These are phyloP conservation scores for Mythimna impura DNA, from an alignment of 2,888 invertebrate species.

Conservation along the genomic window DNA sequence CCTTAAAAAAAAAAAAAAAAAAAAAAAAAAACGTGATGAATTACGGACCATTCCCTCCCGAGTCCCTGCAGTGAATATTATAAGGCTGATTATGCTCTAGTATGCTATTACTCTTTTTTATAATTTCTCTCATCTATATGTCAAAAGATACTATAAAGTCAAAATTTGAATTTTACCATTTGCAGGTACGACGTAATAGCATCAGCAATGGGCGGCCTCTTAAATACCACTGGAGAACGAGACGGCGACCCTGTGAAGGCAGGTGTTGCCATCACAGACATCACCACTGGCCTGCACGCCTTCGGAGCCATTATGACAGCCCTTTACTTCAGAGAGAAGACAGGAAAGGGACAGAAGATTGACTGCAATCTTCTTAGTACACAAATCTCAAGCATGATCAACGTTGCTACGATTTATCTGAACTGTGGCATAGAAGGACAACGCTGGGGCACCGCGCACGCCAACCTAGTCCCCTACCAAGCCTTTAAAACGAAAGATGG, in stretches of 20 bases:
- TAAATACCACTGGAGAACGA: constrained; percentile 96
- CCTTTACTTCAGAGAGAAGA: constrained; percentile 93
- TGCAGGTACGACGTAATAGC: constrained; percentile 97
- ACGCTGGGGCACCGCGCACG: constrained; percentile 98
- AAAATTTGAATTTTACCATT: constrained; percentile 39
- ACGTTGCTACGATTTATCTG: constrained; percentile 97
- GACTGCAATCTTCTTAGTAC: constrained; percentile 98
- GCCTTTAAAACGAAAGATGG: constrained; percentile 96
- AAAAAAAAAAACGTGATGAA: no score
- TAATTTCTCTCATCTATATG: no score
- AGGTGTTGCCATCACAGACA: constrained; percentile 97
- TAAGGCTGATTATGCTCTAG: no score
- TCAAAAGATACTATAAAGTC: no score
- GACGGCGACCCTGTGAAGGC: constrained; percentile 96
- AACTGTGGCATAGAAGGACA: constrained; percentile 95
- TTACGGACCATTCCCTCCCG: no score
- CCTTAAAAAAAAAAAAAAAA: no score
- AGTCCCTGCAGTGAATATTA: no score
- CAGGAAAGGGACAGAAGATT: constrained; percentile 97
- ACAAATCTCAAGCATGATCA: constrained; percentile 96
- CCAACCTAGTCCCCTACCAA: constrained; percentile 98
- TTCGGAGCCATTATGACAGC: constrained; percentile 98
- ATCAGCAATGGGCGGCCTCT: constrained; percentile 96
- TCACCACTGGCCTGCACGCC: constrained; percentile 98
- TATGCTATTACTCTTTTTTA: no score